Evolutionary conservation across 2,797 vertebrate genomes (phyloP).

Genomic region (Rhabdomys pumilio): DNA sequence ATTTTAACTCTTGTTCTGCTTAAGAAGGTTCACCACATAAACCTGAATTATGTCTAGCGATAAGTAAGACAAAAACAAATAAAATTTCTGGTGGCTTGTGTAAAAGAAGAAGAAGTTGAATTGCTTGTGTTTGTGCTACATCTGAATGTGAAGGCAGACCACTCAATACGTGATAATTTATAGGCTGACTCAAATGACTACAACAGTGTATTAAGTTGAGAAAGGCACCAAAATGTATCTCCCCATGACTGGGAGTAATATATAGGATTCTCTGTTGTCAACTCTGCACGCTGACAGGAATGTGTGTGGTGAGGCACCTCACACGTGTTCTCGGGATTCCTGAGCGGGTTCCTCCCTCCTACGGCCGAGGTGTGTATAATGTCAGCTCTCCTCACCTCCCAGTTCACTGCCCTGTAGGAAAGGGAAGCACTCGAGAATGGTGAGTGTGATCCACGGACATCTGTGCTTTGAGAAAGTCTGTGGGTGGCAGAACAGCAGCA

Average conservation of each 20-base stretch:
- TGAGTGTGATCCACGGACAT: background rate
- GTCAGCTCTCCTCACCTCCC: background rate
- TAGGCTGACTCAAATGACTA: background rate
- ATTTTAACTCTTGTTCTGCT: background rate
- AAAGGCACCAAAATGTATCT: conserved; percentile 6
- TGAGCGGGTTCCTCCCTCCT: background rate
- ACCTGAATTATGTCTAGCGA: background rate
- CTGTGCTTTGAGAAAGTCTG: background rate
- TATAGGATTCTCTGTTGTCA: background rate
- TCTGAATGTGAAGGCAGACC: conserved; percentile 26
- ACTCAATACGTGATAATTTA: background rate
- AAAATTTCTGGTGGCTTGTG: background rate
- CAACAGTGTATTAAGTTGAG: background rate
- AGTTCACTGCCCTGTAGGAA: background rate
- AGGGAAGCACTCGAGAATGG: background rate
- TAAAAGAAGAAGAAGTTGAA: background rate
- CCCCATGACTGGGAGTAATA: background rate
- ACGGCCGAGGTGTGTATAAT: background rate
- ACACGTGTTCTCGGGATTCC: background rate
- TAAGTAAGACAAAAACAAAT: background rate
- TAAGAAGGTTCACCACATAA: conserved; percentile 7
- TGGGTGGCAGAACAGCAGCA: background rate
- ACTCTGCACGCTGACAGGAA: background rate
- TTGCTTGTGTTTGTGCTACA: background rate
- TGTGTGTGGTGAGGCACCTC: background rate